Evolutionary conservation across 2,113 vertebrate species (phyloP), one percentile per base, ranked within the genome.

Genomic region (Cinclus cinclus): DNA sequence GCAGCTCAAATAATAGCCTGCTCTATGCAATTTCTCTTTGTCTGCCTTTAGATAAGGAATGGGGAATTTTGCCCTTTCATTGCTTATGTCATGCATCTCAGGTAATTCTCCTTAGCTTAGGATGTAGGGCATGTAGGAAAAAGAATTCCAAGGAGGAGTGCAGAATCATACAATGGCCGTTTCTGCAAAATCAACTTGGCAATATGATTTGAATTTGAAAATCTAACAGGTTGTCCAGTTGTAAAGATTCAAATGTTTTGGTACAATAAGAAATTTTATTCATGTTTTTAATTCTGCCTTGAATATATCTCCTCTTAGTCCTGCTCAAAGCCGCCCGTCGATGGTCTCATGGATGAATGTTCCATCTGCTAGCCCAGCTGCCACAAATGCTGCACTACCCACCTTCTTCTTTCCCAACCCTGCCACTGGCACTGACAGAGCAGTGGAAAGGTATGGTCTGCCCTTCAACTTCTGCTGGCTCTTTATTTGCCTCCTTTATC

Each of bases 301-400:
- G 47, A 22, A 44, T 74, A 0, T 73, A 42, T 77, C 94, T 91
- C 87, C 28, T 39, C 79, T 93, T 79, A 98, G 97, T 62, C 83
- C 98, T 39, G 92, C 95, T 59, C 97, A 98, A 53, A 92, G 86
- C 77, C 98, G 94, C 17, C 49, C 98, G 0, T 95, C 98, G 0
- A 98, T 98, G 97, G 98, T 98, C 28, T 97, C 98, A 0, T 98
- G 98, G 98, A 97, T 98, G 87, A 98, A 98, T 44, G 67, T 60
- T 8, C 98, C 97, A 0, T 67, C 96, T 23, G 53, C 94, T 6
- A 95, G 65, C 78, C 49, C 75, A 6, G 82, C 87, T 37, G 82
- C 75, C 20, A 63, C 95, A 11, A 92, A 92, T 30, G 53, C 94
- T 44, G 78, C 95, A 19, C 78, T 88, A 7, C 30, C 97, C 3